phyloP scores from a whole-genome alignment of 2,113 vertebrate genomes.

The Hoplias malabaricus region DNA sequence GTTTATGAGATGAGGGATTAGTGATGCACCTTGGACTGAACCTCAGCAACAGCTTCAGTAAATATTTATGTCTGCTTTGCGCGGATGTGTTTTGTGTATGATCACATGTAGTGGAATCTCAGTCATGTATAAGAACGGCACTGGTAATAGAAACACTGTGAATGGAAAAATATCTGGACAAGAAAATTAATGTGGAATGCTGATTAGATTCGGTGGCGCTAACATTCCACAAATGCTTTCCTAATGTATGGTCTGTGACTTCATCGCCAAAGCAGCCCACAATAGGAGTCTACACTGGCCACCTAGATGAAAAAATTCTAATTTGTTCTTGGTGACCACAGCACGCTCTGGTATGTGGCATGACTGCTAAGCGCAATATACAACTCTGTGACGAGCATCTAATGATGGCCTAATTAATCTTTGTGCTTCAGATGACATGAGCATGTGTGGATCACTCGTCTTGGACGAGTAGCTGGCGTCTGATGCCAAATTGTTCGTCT shows the following conservation, averaged over 20 bases:
- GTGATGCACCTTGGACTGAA: background rate
- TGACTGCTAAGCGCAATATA: conserved; percentile 24
- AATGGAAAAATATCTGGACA: background rate
- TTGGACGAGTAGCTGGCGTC: conserved; percentile 20
- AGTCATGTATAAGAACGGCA: conserved; percentile 4
- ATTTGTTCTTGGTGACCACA: conserved; percentile 20
- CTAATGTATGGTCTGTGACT: background rate
- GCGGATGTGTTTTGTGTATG: background rate
- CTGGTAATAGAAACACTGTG: conserved; percentile 16
- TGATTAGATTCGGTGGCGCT: conserved; percentile 18
- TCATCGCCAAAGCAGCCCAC: background rate
- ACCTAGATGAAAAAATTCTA: conserved; percentile 1
- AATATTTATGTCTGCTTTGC: background rate
- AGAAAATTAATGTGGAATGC: conserved; percentile 2
- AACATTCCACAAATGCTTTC: background rate
- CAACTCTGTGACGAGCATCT: conserved; percentile 37
- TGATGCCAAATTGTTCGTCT: conserved; percentile 10
- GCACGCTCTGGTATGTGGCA: background rate
- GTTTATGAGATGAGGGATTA: background rate
- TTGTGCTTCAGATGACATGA: conserved; percentile 41
- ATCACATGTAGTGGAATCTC: background rate
- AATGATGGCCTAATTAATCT: conserved; percentile 52
- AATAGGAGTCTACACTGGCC: background rate
- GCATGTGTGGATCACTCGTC: conserved; percentile 27
- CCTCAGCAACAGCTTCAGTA: background rate